These are phyloP conservation scores for Tokudaia muenninki DNA, from an alignment of 2,797 vertebrate species.

Conservation along the genomic window DNA sequence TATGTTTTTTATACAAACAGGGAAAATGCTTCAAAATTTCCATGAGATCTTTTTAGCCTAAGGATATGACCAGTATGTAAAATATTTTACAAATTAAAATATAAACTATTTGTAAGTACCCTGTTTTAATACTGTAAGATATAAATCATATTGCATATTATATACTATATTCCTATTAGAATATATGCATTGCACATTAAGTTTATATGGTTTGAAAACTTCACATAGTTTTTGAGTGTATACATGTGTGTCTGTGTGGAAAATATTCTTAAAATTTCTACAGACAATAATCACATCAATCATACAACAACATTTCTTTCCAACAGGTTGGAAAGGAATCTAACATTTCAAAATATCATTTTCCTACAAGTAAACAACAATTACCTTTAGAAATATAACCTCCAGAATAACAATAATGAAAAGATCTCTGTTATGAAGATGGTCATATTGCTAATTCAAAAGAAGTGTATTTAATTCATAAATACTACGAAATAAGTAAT, in stretches of 20 bases:
- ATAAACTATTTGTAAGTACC: slow-evolving; percentile 22
- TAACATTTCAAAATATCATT: slow-evolving; percentile 26
- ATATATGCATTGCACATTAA: not conserved
- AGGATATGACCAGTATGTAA: slow-evolving; percentile 77
- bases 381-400: not conserved
- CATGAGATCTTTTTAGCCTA: slow-evolving; percentile 78
- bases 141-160: slow-evolving; percentile 74
- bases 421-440: not conserved
- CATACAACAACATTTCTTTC: slow-evolving; percentile 24
- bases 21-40: slow-evolving; percentile 73
- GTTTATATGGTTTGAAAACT: too few relatives aligned
- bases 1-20: slow-evolving; percentile 68
- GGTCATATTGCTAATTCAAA: not conserved
- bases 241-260: slow-evolving; percentile 47
- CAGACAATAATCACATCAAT: slow-evolving; percentile 61
- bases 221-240: not conserved
- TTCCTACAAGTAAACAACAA: slow-evolving; percentile 13
- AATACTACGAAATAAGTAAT: not conserved
- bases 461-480: not conserved
- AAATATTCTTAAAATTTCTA: slow-evolving; percentile 54
- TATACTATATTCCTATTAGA: not conserved
- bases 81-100: slow-evolving; percentile 80
- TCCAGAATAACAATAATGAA: not conserved
- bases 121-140: slow-evolving; percentile 66
- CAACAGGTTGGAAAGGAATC: not conserved